Evolutionary conservation across 1,140 invertebrate genomes (phyloP).

Genomic region (Caenorhabditis briggsae): DNA sequence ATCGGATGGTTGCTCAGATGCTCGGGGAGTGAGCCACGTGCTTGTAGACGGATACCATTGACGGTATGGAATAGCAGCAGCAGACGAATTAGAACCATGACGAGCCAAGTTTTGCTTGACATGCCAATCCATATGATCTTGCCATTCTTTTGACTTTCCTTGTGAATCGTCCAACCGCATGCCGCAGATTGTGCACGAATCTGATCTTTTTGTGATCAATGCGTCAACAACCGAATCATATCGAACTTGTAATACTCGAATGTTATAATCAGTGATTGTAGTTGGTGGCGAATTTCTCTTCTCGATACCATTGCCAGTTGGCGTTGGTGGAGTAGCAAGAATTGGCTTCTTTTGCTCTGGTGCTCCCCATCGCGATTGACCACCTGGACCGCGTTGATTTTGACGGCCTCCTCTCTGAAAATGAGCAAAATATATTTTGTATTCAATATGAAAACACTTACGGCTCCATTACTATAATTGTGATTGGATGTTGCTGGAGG

Average conservation of each 20-base stretch:
- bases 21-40: constrained; percentile 3
- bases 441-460: too few species aligned
- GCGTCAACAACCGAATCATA: constrained; percentile 72
- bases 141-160: constrained; percentile 66
- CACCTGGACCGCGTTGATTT: not conserved
- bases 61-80: constrained; percentile 13
- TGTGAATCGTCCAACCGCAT: constrained; percentile 68
- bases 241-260: constrained; percentile 69
- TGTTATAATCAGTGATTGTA: constrained; percentile 69
- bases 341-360: not conserved
- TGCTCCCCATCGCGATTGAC: constrained; percentile 6
- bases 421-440: too few species aligned
- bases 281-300: constrained; percentile 61
- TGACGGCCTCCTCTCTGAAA: constrained; percentile 19
- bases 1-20: not conserved
- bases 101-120: constrained; percentile 66
- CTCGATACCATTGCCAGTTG: constrained; percentile 62
- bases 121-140: constrained; percentile 74
- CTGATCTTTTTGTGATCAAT: constrained; percentile 63
- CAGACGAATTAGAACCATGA: constrained; percentile 39
- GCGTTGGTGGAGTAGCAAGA: constrained; percentile 15
- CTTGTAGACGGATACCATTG: constrained; percentile 34
- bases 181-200: constrained; percentile 71
- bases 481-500: not conserved
- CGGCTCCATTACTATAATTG: not conserved